Evolutionary conservation across 2,888 invertebrate genomes (phyloP).

Genomic region (Leistus spinibarbis): DNA sequence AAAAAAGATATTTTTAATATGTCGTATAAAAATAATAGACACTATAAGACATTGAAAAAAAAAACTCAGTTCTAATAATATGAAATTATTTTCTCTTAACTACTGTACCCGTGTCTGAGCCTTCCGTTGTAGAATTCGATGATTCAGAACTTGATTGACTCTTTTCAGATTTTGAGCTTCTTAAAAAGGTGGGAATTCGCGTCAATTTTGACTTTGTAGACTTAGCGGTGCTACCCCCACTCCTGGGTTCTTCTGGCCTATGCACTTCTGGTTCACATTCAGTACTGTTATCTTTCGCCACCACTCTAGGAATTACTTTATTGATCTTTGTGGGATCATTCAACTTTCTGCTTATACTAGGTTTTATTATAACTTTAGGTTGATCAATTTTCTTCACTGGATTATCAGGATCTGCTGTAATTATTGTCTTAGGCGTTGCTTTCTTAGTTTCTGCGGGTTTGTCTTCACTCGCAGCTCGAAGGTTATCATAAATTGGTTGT

Average conservation of each 20-base stretch:
- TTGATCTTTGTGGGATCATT: constrained; percentile 45
- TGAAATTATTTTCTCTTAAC: constrained; percentile 48
- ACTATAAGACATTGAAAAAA: constrained; percentile 20
- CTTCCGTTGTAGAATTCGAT: constrained; percentile 58
- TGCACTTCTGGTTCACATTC: constrained; percentile 39
- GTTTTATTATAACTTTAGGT: constrained; percentile 67
- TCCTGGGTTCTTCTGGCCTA: constrained; percentile 38
- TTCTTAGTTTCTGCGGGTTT: constrained; percentile 31
- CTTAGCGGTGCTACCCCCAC: constrained; percentile 37
- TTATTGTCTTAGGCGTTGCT: constrained; percentile 57
- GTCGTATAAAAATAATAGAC: constrained; percentile 35
- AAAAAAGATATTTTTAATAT: constrained; percentile 18
- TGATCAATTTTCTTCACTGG: constrained; percentile 60
- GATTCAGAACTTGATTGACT: constrained; percentile 64
- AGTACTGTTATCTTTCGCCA: constrained; percentile 50
- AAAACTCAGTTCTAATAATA: constrained; percentile 22
- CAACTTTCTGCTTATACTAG: constrained; percentile 57
- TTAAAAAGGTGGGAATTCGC: constrained; percentile 53
- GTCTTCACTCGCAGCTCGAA: constrained; percentile 42
- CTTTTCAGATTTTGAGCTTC: constrained; percentile 45
- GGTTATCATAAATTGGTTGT: constrained; percentile 51
- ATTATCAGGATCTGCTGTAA: constrained; percentile 59
- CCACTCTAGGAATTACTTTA: constrained; percentile 60
- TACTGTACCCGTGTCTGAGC: constrained; percentile 57
- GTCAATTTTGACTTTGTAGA: constrained; percentile 44